phyloP scores from a whole-genome alignment of 53 echinoderm and acorn worm species.

The Temnopleurus reevesii region DNA sequence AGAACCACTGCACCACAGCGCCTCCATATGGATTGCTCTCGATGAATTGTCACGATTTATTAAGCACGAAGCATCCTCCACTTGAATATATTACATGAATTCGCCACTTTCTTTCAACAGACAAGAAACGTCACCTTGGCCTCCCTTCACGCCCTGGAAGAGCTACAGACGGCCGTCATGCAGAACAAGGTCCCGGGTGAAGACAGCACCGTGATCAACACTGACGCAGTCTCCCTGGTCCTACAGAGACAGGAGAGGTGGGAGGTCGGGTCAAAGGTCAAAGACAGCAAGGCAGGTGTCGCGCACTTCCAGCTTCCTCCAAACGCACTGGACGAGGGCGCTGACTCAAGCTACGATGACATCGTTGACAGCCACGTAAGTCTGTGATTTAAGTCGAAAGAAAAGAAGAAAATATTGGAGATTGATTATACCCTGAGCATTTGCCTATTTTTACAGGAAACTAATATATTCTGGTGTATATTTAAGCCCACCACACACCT shows the following conservation, averaged over 20 bases:
- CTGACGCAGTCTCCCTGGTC: slow-evolving; percentile 67
- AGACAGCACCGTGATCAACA: slow-evolving; percentile 61
- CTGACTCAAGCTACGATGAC: slow-evolving; percentile 60
- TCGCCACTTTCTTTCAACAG: slow-evolving; percentile 38
- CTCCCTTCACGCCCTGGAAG: slow-evolving; percentile 67
- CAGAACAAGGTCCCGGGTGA: slow-evolving; percentile 88
- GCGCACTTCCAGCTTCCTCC: slow-evolving; percentile 65
- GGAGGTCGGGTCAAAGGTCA: slow-evolving; percentile 64
- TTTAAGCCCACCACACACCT: too few species aligned
- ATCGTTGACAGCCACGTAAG: slow-evolving; percentile 83
- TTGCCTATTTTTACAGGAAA: too few species aligned
- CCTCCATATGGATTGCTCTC: too few species aligned
- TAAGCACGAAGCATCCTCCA: too few species aligned
- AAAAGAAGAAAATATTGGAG: background rate
- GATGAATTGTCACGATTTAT: too few species aligned
- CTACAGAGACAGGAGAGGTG: slow-evolving; percentile 79
- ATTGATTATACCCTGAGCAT: too few species aligned
- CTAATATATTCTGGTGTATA: too few species aligned
- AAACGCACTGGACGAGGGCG: background rate
- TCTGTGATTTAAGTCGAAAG: background rate
- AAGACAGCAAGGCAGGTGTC: slow-evolving; percentile 45
- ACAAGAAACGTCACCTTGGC: slow-evolving; percentile 76
- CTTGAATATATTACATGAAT: too few species aligned
- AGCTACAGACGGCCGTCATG: slow-evolving; percentile 73
- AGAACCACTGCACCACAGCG: too few species aligned